Conservation (phyloP, 2,113 vertebrate genomes). For the Panurus biarmicus region DNA sequence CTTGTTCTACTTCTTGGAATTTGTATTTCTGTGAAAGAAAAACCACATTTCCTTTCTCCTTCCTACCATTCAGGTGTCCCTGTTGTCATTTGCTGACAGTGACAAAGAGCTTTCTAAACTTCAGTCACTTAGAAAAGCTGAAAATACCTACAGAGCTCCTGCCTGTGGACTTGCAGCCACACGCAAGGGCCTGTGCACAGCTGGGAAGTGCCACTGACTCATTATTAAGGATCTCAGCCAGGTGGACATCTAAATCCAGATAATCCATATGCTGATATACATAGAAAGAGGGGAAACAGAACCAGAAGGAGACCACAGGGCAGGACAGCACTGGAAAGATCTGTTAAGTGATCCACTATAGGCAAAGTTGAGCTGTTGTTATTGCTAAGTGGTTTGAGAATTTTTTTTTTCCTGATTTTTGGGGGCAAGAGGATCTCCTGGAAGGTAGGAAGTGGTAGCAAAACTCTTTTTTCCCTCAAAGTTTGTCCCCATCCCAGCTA, state of each 20-base stretch:
- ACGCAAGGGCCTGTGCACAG: background rate
- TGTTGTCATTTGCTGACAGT: background rate
- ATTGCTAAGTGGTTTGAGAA: background rate
- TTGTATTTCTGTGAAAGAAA: background rate
- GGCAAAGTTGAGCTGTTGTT: background rate
- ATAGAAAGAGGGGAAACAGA: background rate
- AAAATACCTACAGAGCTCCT: background rate
- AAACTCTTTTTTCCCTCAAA: background rate
- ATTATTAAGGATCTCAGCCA: background rate
- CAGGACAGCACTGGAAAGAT: background rate
- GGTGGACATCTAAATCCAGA: background rate
- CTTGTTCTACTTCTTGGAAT: background rate
- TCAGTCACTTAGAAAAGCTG: background rate
- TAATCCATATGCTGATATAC: background rate
- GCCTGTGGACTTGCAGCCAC: background rate
- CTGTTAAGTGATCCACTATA: background rate
- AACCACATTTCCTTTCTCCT: background rate
- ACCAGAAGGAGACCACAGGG: background rate
- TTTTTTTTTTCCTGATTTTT: background rate
- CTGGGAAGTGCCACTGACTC: background rate
- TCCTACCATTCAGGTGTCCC: background rate
- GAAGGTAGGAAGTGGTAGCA: background rate
- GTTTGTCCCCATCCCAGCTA: background rate
- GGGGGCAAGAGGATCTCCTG: accelerated
- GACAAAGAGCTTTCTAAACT: background rate